Conservation (phyloP, 2,888 invertebrate genomes). For the Diarsia mendica region DNA sequence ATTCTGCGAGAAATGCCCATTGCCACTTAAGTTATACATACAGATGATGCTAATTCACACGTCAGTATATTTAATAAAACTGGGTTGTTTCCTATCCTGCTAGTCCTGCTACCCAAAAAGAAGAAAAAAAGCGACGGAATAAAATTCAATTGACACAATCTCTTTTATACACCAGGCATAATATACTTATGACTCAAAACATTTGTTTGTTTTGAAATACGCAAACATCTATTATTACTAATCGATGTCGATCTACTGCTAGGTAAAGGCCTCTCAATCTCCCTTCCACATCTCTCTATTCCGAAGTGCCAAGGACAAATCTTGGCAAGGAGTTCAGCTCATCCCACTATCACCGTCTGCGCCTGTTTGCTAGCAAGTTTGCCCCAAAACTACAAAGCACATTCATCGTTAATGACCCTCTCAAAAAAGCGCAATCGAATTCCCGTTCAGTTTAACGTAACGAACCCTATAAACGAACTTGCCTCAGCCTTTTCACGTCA, state of each 20-base stretch:
- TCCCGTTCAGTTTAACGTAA: constrained; percentile 26
- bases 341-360: background rate
- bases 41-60: too few species aligned
- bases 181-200: too few species aligned
- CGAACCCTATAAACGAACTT: constrained; percentile 47
- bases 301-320: background rate
- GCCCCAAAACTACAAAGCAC: background rate
- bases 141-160: too few species aligned
- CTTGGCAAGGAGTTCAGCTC: background rate
- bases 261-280: background rate
- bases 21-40: too few species aligned
- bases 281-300: background rate
- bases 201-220: too few species aligned
- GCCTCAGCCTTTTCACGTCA: constrained; percentile 28
- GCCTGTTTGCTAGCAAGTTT: background rate
- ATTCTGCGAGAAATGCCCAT: too few species aligned
- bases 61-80: too few species aligned
- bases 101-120: too few species aligned
- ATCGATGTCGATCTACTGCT: background rate
- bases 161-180: too few species aligned
- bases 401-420: constrained; percentile 3
- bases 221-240: too few species aligned
- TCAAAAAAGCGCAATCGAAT: constrained; percentile 28
- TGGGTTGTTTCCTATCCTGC: too few species aligned
- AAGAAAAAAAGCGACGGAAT: too few species aligned